These are phyloP conservation scores for Brachionus koreanus DNA, from an alignment of 1,140 invertebrate species.

Conservation along the genomic window DNA sequence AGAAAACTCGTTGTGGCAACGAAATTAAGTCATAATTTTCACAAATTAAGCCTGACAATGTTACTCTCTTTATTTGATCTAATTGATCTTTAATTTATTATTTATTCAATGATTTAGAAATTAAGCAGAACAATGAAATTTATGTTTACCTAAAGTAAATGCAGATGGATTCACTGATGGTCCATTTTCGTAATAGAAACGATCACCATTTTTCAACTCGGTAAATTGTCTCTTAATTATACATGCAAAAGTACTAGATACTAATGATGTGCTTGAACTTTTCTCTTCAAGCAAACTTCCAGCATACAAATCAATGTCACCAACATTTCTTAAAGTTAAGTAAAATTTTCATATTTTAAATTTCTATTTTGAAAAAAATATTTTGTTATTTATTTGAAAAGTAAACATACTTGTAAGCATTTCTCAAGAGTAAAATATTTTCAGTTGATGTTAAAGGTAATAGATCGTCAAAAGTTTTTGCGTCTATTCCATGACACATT, in stretches of 20 bases:
- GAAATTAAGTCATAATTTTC: constrained; percentile 16
- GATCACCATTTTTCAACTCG: constrained; percentile 79
- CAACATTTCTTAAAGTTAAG: neutral
- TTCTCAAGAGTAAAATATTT: neutral
- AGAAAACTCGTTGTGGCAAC: neutral
- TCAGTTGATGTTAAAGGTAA: neutral
- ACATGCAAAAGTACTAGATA: constrained; percentile 90
- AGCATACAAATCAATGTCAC: constrained; percentile 48
- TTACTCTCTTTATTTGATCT: constrained; percentile 23
- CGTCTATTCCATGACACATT: neutral
- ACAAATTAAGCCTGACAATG: constrained; percentile 10
- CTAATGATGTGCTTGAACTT: constrained; percentile 69
- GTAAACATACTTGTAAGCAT: neutral
- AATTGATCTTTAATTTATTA: too few relatives aligned
- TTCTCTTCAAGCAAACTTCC: constrained; percentile 76
- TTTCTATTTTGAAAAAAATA: too few relatives aligned
- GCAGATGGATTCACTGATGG: neutral
- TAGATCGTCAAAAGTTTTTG: neutral
- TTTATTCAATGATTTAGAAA: too few relatives aligned
- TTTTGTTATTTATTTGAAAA: too few relatives aligned
- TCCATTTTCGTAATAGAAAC: constrained; percentile 84
- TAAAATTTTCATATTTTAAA: neutral
- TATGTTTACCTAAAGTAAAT: constrained; percentile 26
- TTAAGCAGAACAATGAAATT: too few relatives aligned
- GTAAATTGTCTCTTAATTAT: constrained; percentile 86